Evolutionary conservation across 2,113 vertebrate genomes (phyloP), one percentile per base, ranked within the genome.

Genomic region (Cavia aperea): DNA sequence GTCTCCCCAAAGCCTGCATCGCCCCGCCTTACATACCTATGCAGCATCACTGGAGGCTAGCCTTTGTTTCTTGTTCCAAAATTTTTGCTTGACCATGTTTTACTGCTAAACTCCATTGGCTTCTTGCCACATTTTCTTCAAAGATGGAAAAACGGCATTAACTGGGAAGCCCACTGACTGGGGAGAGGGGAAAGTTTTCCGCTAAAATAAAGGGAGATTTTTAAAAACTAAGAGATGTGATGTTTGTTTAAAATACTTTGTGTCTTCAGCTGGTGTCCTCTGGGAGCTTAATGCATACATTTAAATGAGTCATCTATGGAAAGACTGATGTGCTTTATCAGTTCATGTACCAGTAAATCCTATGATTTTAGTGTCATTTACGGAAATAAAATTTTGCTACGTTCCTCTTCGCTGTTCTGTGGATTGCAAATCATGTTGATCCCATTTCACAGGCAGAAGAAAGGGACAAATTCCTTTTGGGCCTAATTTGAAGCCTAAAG

Each of bases 401-500:
- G 84, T 94, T 86, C 36, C n/a, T 7, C 3, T 75, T 46, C 31
- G 21, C 13, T 62, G 7, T 51, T 6, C 24, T 86, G 16, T 23
- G 26, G 23, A 46, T 58, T 15, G 3, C 54, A 77, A 86, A 58
- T 83, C 8, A 1, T 82, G n/a, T 83, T 36, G 31, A 70, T 33
- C 84, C 33, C 2, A 15, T 88, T 93, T 90, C 90, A 15, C 7
- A 87, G 19, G 86, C 46, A 66, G 62, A 94, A 19, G 56, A 92
- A 77, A 83, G 16, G 73, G 15, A 68, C 6, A 31, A 16, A 18
- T 70, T n/a, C 16, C 21, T 91, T 89, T 83, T 88, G 13, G 91
- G 33, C 16, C 91, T 68, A 46, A n/a, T 92, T 89, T 91, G 83
- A 92, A 93, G 72, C 16, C 68, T 92, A 16, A 86, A 82, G 29